Base-by-base conservation (phyloP, 2,797 vertebrate species). In the Cygnus olor region DNA sequence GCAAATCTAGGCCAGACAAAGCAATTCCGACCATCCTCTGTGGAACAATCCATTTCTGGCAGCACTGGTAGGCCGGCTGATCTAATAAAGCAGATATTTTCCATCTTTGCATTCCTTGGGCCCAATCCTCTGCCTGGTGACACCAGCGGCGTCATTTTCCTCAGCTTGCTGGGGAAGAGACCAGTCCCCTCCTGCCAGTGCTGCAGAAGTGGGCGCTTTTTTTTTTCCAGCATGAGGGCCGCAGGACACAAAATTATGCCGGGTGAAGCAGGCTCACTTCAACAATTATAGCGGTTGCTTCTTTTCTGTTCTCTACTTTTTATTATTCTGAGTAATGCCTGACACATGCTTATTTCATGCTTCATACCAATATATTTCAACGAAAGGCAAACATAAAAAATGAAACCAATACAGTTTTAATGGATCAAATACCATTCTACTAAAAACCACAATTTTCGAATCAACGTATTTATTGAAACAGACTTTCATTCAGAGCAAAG, bases 51-150 rank as follows among this genome's bases (percentile, higher is more conserved):
- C 61, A 19, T 18, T 27, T 12, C 40, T 19, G 72, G 44, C 44
- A 25, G 74, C 28, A 15, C 36, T 24, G 24, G 38, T 3, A 53
- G 27, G 76, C 40, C 34, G 56, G 76, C 64, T 70, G 93, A 94
- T 91, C 96, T 94, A 96, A 90, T 80, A 91, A 96, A 93, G 92
- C 57, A 85, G 88, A 86, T 88, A 94, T 97, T 97, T 98, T 97
- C 97, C 85, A 69, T 90, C 84, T 44, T 38, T 11, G 21, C 95
- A 30, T 91, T 96, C 81, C 85, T 32, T 63, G 86, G 92, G 54
- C 82, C 13, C 25, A 91, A 81, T 95, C 88, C 89, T 94, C 60
- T 57, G 94, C 79, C 64, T 66, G 11, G 72, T 65, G 88, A 70
- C 81, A 92, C 90, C 84, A 90, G 95, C 54, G 70, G 86, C 74